Evolutionary conservation across 2,888 invertebrate species (phyloP).

Genomic region (Lasioglossum villosulum): DNA sequence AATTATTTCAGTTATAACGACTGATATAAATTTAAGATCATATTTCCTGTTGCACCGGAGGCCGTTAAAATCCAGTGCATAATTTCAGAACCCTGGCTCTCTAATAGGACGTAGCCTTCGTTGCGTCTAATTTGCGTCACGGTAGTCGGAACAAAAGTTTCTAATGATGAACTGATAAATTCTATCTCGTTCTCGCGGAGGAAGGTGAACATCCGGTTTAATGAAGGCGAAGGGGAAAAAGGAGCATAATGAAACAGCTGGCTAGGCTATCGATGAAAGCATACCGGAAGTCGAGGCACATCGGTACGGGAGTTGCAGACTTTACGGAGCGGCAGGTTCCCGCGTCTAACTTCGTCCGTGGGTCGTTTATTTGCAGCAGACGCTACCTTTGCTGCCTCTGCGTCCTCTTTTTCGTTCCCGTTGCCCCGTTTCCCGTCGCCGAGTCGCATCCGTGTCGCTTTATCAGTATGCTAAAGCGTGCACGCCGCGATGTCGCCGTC

Average conservation of each 20-base stretch:
- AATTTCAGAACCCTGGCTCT: not conserved
- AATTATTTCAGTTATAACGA: not conserved
- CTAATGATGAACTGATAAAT: not conserved
- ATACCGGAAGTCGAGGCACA: constrained; percentile 21
- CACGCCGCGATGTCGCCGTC: constrained; percentile 33
- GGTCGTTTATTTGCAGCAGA: constrained; percentile 21
- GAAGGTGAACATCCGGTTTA: constrained; percentile 22
- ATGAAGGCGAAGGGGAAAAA: constrained; percentile 22
- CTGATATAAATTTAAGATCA: not conserved
- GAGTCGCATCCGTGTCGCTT: constrained; percentile 28
- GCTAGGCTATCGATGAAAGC: constrained; percentile 24
- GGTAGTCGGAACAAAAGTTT: constrained; percentile 2
- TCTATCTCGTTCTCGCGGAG: not conserved
- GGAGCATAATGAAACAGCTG: constrained; percentile 8
- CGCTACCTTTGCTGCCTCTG: constrained; percentile 13
- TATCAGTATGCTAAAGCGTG: constrained; percentile 51
- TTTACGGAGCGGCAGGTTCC: constrained; percentile 21
- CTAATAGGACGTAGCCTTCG: not conserved
- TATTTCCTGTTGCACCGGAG: not conserved
- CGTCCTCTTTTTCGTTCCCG: constrained; percentile 12
- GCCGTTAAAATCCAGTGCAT: not conserved
- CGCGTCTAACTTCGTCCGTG: constrained; percentile 28
- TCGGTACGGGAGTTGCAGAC: not conserved
- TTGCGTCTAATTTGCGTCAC: not conserved
- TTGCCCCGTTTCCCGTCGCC: not conserved